Conservation (phyloP, 2,113 vertebrate genomes). For the Malurus alboscapulatus region DNA sequence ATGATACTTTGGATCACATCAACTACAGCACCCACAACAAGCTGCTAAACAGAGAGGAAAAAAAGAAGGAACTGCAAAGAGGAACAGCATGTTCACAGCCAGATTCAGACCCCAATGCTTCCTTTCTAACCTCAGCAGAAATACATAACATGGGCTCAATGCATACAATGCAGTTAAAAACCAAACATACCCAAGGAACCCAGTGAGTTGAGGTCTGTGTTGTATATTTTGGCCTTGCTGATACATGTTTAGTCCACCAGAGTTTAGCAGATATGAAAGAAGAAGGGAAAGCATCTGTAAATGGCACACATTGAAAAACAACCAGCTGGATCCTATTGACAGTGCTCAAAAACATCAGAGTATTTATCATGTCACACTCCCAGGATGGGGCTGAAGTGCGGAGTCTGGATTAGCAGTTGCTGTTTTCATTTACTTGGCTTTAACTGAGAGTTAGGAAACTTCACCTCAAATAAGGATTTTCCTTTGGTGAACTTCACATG, state of each 20-base stretch:
- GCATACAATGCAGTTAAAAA: background rate
- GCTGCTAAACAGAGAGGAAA: background rate
- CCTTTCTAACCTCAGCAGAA: background rate
- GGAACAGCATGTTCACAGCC: background rate
- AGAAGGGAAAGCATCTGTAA: background rate
- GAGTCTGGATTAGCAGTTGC: background rate
- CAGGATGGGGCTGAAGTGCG: background rate
- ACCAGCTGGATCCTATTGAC: background rate
- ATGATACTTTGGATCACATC: background rate
- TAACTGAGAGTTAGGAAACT: background rate
- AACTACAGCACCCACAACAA: background rate
- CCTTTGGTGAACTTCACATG: background rate
- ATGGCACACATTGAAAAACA: background rate
- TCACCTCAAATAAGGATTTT: background rate
- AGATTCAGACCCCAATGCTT: background rate
- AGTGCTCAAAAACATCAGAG: background rate
- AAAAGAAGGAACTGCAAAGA: background rate
- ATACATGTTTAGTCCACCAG: rapidly evolving
- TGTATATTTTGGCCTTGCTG: background rate
- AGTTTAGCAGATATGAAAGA: background rate
- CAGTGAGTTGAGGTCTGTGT: background rate
- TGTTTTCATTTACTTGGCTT: background rate
- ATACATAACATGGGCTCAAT: rapidly evolving
- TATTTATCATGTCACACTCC: background rate
- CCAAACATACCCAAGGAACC: background rate